Base-by-base conservation (phyloP, 2,113 vertebrate genomes). In the Pica pica region DNA sequence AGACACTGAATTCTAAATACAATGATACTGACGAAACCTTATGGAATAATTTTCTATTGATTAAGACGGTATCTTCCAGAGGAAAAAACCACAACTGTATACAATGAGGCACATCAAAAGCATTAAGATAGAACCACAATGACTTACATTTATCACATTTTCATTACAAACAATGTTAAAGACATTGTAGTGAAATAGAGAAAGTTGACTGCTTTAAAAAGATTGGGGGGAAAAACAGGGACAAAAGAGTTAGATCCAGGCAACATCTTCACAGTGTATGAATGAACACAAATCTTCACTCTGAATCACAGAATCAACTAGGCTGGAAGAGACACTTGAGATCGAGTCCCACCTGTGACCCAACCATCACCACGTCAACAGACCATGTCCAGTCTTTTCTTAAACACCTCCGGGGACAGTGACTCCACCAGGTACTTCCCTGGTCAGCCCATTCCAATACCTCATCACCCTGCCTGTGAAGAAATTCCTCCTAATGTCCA, bases 21-120 rank as follows among this genome's bases (percentile, higher is more conserved):
- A 64, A 5, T 0, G 3, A 70, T 28, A 44, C 27, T 5, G 11
- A 15, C 0, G 0, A 53, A 65, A 75, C 18, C 15, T 70, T 46
- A 53, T 0, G 2, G 39, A 70, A 42, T 19, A 44, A 19, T 61
- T 70, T 83, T 61, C 42, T 55, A 30, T 7, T 1, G 4, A 39
- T 3, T 3, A 44, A 67, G 39, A 10, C 42, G 16, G 46, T 53
- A 56, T 15, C 31, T 61, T 63, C 37, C 6, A 12, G 19, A 21
- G 11, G 4, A 12, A 41, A 65, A 57, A 50, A 1, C 2, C 12
- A 11, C 8, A 68, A 35, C 17, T 17, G 15, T 12, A 49, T 18
- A 41, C 12, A 65, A 49, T 0, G 14, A 90, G 17, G 33, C 13
- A 73, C 16, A 47, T 24, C 27, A 68, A 83, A 82, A 57, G 30